Percentiles rank a stretch among this genome's conserved stretches.
Evolutionary conservation across 2,797 vertebrate species (phyloP).

Genomic region (Somateria mollissima): DNA sequence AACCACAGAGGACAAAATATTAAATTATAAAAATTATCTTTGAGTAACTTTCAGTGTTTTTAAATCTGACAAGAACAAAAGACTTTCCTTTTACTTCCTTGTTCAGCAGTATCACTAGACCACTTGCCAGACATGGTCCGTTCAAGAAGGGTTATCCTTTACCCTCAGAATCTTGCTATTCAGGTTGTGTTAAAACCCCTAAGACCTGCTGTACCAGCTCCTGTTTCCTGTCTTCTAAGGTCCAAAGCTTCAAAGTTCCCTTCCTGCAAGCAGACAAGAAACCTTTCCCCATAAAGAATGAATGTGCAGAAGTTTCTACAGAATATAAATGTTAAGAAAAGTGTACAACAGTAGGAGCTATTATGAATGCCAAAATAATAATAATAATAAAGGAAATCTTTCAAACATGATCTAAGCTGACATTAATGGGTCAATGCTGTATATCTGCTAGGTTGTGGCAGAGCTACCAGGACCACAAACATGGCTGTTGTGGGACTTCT

Average conservation of each 20-base stretch:
- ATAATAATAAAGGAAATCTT: neutral
- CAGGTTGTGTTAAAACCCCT: neutral
- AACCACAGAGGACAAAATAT: neutral
- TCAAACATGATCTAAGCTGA: neutral
- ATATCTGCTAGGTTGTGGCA: neutral
- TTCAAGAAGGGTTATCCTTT: neutral
- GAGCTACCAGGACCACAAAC: neutral
- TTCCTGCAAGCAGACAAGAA: neutral
- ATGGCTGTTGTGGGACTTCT: neutral
- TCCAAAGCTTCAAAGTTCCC: neutral
- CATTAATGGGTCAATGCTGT: rapidly evolving
- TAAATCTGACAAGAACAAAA: neutral
- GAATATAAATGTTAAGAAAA: neutral
- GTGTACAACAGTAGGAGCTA: neutral
- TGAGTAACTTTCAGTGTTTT: neutral
- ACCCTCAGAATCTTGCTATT: neutral
- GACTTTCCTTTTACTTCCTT: neutral
- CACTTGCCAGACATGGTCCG: neutral
- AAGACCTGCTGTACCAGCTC: neutral
- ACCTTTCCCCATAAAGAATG: neutral
- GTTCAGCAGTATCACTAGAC: neutral
- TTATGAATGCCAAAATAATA: neutral
- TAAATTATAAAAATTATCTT: neutral
- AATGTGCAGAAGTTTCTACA: neutral
- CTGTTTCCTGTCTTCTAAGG: neutral